Evolutionary conservation across 2,888 invertebrate species (phyloP), one percentile per base, ranked within the genome.

Genomic region (Abrostola tripartita): DNA sequence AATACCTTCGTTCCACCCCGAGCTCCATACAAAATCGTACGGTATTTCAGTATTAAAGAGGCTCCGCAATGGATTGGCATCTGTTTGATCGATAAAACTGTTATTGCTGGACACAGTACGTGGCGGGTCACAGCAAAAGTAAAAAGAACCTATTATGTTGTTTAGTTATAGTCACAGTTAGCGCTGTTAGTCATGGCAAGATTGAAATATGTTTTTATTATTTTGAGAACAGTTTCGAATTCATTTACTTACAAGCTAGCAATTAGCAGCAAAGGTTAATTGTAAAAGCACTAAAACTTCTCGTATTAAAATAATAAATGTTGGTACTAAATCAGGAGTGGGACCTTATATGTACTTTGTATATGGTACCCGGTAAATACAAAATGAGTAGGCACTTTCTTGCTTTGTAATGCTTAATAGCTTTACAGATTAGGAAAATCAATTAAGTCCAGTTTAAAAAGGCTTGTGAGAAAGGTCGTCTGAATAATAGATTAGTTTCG

Each of bases 81-180:
- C 58, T 74, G 75, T 81, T 81, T 75, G 78, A 77, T 84, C 80
- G 79, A 82, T 82, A 80, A 74, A 77, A 64, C 68, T 49, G 57
- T 64, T 76, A 66, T 58, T 55, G 61, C 57, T 42, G 35, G 53
- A 14, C 35, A 37, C n/a, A 37, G 37, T 9, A n/a, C 54, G 38
- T 50, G 5, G 61, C 52, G 10, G 44, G 52, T n/a, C 14, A 37
- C 41, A 7, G 41, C 35, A n/a, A 49, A 56, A 53, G 36, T 42
- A 50, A 59, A 42, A 63, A 36, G 35, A 14, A 60, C 61, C 40
- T 68, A 14, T 52, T 49, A 52, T 60, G 24, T 24, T 24, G 24
- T 24, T 24, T 24, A 24, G 24, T 56, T 52, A 10, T 37, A 68
- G 50, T 37, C 24, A 35, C 58, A 52, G 36, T 52, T 38, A 54